A percentile compares a stretch with the other conserved stretches of the same genome.
These are phyloP conservation scores for Stenodema calcarata DNA, from an alignment of 2,888 invertebrate genomes.

Conservation along the genomic window DNA sequence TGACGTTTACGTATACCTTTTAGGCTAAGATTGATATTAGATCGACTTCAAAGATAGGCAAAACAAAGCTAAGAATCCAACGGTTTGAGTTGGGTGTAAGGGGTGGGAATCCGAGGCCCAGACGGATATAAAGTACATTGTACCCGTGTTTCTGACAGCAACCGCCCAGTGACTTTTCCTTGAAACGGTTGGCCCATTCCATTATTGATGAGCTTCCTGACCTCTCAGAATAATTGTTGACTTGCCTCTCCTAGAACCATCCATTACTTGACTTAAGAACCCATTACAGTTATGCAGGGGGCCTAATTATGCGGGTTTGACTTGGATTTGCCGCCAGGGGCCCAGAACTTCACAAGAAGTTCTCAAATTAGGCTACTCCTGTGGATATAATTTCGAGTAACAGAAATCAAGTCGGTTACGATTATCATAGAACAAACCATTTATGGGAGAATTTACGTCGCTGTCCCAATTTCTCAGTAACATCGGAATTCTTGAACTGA, in stretches of 20 bases:
- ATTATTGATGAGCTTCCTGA: constrained; percentile 30
- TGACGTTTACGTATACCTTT: too few relatives aligned
- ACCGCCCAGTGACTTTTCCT: background rate
- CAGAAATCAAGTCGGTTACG: too few relatives aligned
- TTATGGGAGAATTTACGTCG: too few relatives aligned
- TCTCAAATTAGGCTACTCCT: too few relatives aligned
- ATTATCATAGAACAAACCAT: too few relatives aligned
- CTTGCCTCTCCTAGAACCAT: background rate
- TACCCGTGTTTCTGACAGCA: constrained; percentile 18
- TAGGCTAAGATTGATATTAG: too few relatives aligned
- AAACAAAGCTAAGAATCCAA: too few relatives aligned
- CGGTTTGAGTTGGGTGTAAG: background rate
- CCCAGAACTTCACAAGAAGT: background rate
- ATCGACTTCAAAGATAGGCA: too few relatives aligned
- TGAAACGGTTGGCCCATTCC: background rate
- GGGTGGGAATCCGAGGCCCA: too few relatives aligned
- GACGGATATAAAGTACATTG: constrained; percentile 3
- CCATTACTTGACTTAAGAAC: constrained; percentile 1
- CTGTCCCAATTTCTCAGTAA: too few relatives aligned
- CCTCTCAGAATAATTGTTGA: constrained; percentile 22
- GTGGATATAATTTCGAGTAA: too few relatives aligned
- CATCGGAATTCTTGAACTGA: too few relatives aligned
- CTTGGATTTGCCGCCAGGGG: background rate
- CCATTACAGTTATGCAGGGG: background rate
- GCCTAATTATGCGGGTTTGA: background rate